Percentiles rank a stretch among this genome's conserved stretches.
Evolutionary conservation across 2,797 vertebrate species (phyloP).

Genomic region (Schizothorax lantsangensis): DNA sequence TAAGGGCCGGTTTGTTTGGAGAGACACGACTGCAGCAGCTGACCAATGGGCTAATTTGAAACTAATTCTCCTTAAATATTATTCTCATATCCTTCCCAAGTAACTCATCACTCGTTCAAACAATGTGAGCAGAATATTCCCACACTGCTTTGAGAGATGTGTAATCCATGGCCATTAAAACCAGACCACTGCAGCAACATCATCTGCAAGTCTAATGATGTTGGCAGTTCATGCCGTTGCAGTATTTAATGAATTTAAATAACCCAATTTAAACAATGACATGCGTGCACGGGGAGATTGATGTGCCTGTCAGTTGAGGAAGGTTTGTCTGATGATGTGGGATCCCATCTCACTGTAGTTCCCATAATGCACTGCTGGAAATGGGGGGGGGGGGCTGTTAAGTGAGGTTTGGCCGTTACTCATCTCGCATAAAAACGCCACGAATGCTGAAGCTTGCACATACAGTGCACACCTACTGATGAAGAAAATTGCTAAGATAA

Average conservation of each 20-base stretch:
- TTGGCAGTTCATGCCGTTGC: constrained; percentile 45
- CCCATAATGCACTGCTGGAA: constrained; percentile 24
- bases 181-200: constrained; percentile 52
- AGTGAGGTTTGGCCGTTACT: constrained; percentile 6
- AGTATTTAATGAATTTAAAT: constrained; percentile 71
- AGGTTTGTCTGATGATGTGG: constrained; percentile 27
- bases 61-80: constrained; percentile 9
- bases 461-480: not conserved
- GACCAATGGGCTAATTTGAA: not conserved
- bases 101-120: constrained; percentile 43
- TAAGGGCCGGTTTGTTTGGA: not conserved
- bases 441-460: not conserved
- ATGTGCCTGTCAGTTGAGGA: constrained; percentile 51
- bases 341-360: constrained; percentile 30
- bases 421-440: constrained; percentile 17
- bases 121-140: constrained; percentile 21
- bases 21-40: not conserved
- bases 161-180: constrained; percentile 58
- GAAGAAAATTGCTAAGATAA: not conserved
- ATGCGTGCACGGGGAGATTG: constrained; percentile 57
- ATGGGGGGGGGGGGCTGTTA: not conserved
- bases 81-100: not conserved
- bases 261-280: constrained; percentile 65
- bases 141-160: constrained; percentile 52
- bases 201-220: constrained; percentile 71